Evolutionary conservation across 2,888 invertebrate species (phyloP).

Genomic region (Phyllotreta cruciferae): DNA sequence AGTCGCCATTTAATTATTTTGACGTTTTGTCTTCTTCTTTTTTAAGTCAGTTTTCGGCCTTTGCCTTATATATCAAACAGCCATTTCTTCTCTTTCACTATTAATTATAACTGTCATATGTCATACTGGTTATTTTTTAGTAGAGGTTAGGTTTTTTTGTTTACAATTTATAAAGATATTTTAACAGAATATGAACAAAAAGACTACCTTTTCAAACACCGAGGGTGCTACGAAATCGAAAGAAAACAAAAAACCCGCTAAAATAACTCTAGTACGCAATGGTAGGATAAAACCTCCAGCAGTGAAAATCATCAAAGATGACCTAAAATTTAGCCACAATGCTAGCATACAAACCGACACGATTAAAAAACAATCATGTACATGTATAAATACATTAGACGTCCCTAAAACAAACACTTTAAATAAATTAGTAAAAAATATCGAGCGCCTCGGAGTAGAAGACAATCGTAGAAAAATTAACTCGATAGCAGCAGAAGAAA

Average conservation of each 20-base stretch:
- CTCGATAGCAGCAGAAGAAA: conserved; percentile 41
- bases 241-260: conserved; percentile 13
- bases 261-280: conserved; percentile 22
- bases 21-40: too few relatives aligned
- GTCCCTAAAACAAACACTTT: conserved; percentile 46
- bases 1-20: too few relatives aligned
- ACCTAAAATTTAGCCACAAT: conserved; percentile 3
- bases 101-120: too few relatives aligned
- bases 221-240: conserved; percentile 39
- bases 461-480: conserved; percentile 41
- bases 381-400: conserved; percentile 34
- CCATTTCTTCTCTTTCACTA: too few relatives aligned
- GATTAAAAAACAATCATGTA: conserved; percentile 2
- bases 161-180: neutral
- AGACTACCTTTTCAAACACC: conserved; percentile 43
- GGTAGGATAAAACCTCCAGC: neutral
- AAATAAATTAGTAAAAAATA: conserved; percentile 43
- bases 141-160: too few relatives aligned
- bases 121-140: too few relatives aligned
- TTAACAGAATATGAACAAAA: conserved; percentile 9
- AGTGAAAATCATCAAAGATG: conserved; percentile 16
- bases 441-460: conserved; percentile 41
- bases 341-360: neutral
- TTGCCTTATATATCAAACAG: too few relatives aligned
- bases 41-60: too few relatives aligned